A percentile compares a stretch with the other conserved stretches of the same genome.
Conservation (phyloP, 2,113 vertebrate genomes). For the Stomatorhinus ivindoensis region DNA sequence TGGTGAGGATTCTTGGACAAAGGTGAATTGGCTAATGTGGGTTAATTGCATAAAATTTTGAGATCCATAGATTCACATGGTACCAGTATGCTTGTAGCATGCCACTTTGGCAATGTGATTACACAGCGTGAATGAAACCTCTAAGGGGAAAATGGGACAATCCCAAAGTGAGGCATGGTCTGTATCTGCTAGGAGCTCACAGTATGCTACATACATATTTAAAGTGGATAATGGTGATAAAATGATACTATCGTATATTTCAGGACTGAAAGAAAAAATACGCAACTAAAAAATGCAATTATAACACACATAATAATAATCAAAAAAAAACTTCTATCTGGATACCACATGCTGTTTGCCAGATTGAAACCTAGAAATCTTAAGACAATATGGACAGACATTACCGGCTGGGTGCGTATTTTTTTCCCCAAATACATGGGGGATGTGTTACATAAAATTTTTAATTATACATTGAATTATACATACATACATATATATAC, state of each 20-base stretch:
- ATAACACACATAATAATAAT: background rate
- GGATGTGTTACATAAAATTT: background rate
- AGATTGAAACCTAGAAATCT: background rate
- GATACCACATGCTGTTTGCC: background rate
- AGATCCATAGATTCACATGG: background rate
- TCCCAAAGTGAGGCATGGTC: background rate
- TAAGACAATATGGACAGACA: background rate
- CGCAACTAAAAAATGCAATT: background rate
- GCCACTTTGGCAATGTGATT: background rate
- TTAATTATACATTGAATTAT: background rate
- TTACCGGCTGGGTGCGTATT: background rate
- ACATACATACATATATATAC: too few relatives aligned
- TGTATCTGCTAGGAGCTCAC: background rate
- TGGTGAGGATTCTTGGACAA: background rate
- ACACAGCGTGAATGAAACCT: background rate
- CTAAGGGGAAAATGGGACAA: background rate
- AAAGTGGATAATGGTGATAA: background rate
- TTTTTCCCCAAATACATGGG: background rate
- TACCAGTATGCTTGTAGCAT: background rate
- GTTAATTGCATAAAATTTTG: background rate
- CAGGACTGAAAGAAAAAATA: background rate
- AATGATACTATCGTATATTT: background rate
- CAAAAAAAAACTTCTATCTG: background rate
- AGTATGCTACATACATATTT: background rate
- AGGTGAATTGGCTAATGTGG: background rate